Evolutionary conservation across 2,797 vertebrate genomes (phyloP).

Genomic region (Chaunax sp.): DNA sequence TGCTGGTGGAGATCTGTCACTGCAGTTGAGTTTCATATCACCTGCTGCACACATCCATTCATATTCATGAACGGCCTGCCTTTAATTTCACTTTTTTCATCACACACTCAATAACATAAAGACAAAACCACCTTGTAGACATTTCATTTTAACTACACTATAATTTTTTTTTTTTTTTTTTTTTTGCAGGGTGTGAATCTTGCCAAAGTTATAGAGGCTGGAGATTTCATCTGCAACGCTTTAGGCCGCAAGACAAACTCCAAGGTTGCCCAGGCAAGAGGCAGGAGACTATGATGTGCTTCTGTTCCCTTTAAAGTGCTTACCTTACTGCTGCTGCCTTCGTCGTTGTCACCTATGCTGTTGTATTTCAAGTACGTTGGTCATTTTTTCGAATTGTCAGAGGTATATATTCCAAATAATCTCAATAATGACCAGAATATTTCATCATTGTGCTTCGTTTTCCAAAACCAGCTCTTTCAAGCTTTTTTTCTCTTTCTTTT

Average conservation of each 20-base stretch:
- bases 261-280: constrained; percentile 89
- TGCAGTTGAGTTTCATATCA: constrained; percentile 45
- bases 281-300: constrained; percentile 57
- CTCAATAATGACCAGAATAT: background rate
- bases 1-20: constrained; percentile 71
- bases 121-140: too few relatives aligned
- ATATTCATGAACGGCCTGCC: background rate
- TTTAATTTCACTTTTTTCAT: background rate
- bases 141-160: background rate
- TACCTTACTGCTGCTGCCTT: constrained; percentile 53
- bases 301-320: constrained; percentile 40
- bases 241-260: constrained; percentile 91
- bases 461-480: background rate
- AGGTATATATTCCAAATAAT: background rate
- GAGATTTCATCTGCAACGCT: constrained; percentile 91
- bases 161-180: background rate
- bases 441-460: background rate
- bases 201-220: constrained; percentile 87
- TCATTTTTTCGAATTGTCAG: constrained; percentile 11
- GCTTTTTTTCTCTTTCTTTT: background rate
- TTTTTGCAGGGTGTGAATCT: constrained; percentile 90
- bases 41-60: constrained; percentile 1
- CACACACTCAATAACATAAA: background rate
- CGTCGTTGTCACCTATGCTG: constrained; percentile 26
- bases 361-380: constrained; percentile 15